These are phyloP conservation scores for Tachystola acroxantha DNA, from an alignment of 2,888 invertebrate species.

Conservation along the genomic window DNA sequence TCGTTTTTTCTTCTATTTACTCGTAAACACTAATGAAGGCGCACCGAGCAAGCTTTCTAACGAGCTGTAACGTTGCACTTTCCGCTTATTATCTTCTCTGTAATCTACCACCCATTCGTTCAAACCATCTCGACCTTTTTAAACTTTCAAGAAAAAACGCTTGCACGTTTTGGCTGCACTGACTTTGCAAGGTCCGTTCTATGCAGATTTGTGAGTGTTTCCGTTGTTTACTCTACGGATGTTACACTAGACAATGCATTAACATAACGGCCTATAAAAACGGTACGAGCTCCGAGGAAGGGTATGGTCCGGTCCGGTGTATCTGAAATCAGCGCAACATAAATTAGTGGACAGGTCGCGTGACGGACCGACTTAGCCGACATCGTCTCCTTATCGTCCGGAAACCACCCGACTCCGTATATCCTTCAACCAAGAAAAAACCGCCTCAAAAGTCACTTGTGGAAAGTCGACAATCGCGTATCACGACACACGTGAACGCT, in stretches of 20 bases:
- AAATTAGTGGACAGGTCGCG: constrained; percentile 75
- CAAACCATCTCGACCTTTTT: too few species aligned
- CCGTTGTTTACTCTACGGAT: constrained; percentile 24
- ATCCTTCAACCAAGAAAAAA: constrained; percentile 32
- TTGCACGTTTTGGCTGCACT: too few species aligned
- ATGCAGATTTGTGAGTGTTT: constrained; percentile 30
- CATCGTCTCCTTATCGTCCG: constrained; percentile 71
- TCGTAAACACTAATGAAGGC: constrained; percentile 63
- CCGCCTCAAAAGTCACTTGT: constrained; percentile 36
- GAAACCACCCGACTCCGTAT: constrained; percentile 50
- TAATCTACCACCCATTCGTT: constrained; percentile 34
- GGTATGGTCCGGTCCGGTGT: constrained; percentile 46
- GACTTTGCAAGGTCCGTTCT: too few species aligned
- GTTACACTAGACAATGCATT: constrained; percentile 53
- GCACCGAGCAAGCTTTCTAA: constrained; percentile 40
- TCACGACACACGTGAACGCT: constrained; percentile 24
- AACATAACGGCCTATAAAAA: constrained; percentile 56
- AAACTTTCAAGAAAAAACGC: too few species aligned
- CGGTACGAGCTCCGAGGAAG: constrained; percentile 31
- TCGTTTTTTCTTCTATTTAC: constrained; percentile 49
- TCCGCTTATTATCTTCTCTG: constrained; percentile 54
- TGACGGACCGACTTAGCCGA: constrained; percentile 68
- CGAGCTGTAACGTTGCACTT: constrained; percentile 55
- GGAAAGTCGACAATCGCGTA: constrained; percentile 49
- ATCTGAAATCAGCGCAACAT: constrained; percentile 73